Percentiles rank a stretch among this genome's conserved stretches.
Conservation (phyloP, 1,140 invertebrate genomes). For the Stenopsyche tienmushanensis region DNA sequence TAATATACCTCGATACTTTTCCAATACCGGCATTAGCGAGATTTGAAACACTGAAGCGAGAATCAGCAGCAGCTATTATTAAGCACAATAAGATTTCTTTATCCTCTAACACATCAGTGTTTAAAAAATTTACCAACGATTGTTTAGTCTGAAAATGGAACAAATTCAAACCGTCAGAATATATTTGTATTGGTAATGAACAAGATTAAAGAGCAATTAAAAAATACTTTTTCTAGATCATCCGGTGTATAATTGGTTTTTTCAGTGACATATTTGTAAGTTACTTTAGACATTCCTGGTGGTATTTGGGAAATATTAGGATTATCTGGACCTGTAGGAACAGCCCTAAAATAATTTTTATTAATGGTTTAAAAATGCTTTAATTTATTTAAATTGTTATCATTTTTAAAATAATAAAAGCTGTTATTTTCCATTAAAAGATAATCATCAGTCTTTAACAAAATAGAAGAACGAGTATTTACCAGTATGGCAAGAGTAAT, state of each 20-base stretch:
- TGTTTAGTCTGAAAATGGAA: constrained; percentile 63
- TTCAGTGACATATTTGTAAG: constrained; percentile 77
- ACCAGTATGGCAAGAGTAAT: constrained; percentile 84
- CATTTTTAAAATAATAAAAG: not conserved
- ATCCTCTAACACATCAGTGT: constrained; percentile 72
- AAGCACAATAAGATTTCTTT: constrained; percentile 75
- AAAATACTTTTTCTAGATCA: constrained; percentile 71
- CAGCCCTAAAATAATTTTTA: constrained; percentile 44
- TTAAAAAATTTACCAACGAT: constrained; percentile 80
- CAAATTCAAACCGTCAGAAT: no score
- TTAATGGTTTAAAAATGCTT: not conserved
- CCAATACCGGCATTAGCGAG: constrained; percentile 74
- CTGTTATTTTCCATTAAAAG: constrained; percentile 15
- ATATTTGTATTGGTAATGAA: no score
- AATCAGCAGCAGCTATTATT: constrained; percentile 84
- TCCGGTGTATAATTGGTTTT: constrained; percentile 77
- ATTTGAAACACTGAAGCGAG: constrained; percentile 78
- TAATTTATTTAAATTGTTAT: not conserved
- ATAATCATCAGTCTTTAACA: constrained; percentile 23
- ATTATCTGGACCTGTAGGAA: constrained; percentile 55
- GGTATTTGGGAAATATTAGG: constrained; percentile 63
- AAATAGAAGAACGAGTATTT: constrained; percentile 42
- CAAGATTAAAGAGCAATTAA: constrained; percentile 5
- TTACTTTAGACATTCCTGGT: constrained; percentile 75
- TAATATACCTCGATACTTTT: constrained; percentile 61